Base-by-base conservation (phyloP, 2,888 invertebrate species). In the Tanaodytes sp. region DNA sequence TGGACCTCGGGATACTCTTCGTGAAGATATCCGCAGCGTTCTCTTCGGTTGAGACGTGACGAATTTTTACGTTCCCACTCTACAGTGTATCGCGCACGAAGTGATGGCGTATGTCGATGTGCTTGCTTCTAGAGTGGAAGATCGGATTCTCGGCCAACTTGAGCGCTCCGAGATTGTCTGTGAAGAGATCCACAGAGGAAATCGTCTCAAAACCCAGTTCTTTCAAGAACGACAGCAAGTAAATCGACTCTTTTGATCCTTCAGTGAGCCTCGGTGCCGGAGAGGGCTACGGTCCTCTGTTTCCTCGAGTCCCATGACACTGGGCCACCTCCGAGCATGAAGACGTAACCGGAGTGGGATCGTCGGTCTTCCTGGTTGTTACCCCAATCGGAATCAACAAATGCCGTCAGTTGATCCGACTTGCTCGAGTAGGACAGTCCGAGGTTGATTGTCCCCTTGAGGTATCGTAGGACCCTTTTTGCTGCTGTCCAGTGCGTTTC, bases 291-390 rank as follows among this genome's bases (percentile, higher is more conserved):
- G 1, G 45, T 45, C 20, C 20, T 45, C 15, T 27, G 45, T 45
- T 45, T 45, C 8, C 45, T 11, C 1, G 45, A 18, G 36, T 48
- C 48, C 48, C 48, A 48, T 5, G 48, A 48, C 1, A 48, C n/a
- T 2, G 33, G 33, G 14, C 19, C 1, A 4, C 20, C 19, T 1
- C 48, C 16, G 36, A 36, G 48, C 14, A 36, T 11, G 16, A 48
- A 48, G 2, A 36, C 12, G 12, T 36, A 48, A n/a, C 42, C 48
- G 12, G 48, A 31, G 36, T 36, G 36, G 5, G 36, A 36, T 5
- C 36, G 23, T 8, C 46, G 23, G 31, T 46, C 33, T 15, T 8
- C 31, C n/a, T 15, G 31, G 18, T 18, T 31, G 4, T 2, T 31
- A 5, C 46, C 46, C 46, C 46, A 48, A 11, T 48, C 48, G 2